These are phyloP conservation scores for Brachionus koreanus DNA, from an alignment of 1,140 invertebrate species.

Conservation along the genomic window DNA sequence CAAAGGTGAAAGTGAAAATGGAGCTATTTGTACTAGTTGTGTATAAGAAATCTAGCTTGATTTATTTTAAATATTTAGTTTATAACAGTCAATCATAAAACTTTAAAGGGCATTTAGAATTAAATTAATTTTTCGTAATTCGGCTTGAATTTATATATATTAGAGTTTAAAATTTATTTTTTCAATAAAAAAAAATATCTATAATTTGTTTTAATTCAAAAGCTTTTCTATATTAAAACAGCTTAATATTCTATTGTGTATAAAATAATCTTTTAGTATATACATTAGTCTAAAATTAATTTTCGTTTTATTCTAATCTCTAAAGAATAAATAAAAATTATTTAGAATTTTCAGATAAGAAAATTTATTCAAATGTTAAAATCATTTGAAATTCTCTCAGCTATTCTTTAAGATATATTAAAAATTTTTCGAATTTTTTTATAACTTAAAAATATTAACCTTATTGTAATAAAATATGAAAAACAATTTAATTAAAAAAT, in stretches of 20 bases:
- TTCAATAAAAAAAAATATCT: neutral
- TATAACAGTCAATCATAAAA: neutral
- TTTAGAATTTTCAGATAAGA: no score
- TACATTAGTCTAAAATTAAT: no score
- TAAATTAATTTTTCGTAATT: neutral
- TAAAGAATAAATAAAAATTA: no score
- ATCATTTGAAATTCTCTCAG: no score
- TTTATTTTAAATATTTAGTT: neutral
- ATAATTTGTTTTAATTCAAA: neutral
- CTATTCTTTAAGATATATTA: no score
- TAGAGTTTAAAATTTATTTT: slow-evolving; percentile 10
- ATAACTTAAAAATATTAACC: no score
- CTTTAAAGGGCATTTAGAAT: neutral
- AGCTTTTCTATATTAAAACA: neutral
- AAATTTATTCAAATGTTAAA: no score
- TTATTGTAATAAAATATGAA: no score
- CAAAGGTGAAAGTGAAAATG: neutral
- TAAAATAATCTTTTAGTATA: no score
- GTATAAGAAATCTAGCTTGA: neutral
- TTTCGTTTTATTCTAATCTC: no score
- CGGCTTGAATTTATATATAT: neutral
- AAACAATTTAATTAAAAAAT: no score
- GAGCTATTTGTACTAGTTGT: neutral
- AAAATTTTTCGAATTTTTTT: no score
- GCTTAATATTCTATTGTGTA: neutral